phyloP scores from a whole-genome alignment of 2,888 invertebrate species.

The Tachystola acroxantha region DNA sequence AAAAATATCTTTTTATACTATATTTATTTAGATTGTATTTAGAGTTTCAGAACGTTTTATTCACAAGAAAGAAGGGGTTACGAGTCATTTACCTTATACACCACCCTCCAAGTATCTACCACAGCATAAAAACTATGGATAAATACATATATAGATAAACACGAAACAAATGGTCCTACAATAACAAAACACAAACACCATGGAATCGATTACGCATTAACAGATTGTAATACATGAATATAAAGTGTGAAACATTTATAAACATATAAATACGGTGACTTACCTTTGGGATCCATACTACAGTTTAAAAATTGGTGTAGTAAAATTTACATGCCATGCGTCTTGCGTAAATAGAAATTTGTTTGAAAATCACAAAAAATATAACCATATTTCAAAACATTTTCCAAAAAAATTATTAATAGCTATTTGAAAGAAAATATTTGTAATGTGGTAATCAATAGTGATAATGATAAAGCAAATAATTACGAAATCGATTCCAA shows the following conservation, averaged over 20 bases:
- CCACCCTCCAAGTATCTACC: conserved; percentile 74
- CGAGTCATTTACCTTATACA: conserved; percentile 18
- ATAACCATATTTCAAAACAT: background rate
- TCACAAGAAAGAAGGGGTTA: conserved; percentile 5
- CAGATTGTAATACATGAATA: conserved; percentile 21
- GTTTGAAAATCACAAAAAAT: conserved; percentile 2
- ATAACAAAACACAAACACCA: conserved; percentile 36
- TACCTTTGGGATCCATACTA: conserved; percentile 47
- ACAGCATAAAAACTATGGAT: conserved; percentile 15
- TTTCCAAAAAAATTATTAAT: conserved; percentile 15
- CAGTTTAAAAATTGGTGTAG: conserved; percentile 17
- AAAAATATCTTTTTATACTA: conserved; percentile 38
- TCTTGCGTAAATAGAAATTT: conserved; percentile 18
- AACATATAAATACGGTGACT: conserved; percentile 37
- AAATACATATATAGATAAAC: conserved; percentile 7
- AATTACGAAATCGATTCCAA: conserved; percentile 72
- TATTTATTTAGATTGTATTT: conserved; percentile 18
- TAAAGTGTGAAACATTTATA: conserved; percentile 14
- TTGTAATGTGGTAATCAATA: background rate
- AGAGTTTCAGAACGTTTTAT: conserved; percentile 1
- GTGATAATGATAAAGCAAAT: conserved; percentile 33
- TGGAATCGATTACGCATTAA: conserved; percentile 69
- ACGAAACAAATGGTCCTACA: conserved; percentile 6
- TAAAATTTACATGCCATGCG: conserved; percentile 55
- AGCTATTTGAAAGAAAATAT: background rate